Conservation (phyloP, 2,797 vertebrate genomes). For the Microcaecilia unicolor region DNA sequence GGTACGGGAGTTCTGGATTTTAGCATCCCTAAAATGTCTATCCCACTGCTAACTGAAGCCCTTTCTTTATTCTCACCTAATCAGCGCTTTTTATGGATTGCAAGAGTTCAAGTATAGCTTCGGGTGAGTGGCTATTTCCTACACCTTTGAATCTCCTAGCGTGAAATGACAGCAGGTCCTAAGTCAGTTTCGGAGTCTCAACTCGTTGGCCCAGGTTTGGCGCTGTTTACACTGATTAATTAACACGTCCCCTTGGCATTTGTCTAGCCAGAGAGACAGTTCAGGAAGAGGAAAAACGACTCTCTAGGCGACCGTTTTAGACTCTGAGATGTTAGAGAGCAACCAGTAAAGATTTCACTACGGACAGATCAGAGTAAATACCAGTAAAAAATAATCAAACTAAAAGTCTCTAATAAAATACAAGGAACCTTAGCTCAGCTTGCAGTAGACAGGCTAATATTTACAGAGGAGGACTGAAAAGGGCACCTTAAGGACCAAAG, state of each 20-base stretch:
- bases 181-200: not conserved
- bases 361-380: conserved; percentile 34
- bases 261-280: conserved; percentile 1
- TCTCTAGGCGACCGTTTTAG: not conserved
- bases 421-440: conserved; percentile 9
- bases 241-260: conserved; percentile 18
- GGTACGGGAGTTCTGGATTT: no score
- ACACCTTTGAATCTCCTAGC: not conserved
- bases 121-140: not conserved
- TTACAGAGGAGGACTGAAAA: conserved; percentile 16
- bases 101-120: no score
- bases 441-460: conserved; percentile 28
- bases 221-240: conserved; percentile 19
- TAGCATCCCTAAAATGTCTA: no score
- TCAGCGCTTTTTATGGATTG: no score
- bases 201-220: conserved; percentile 2
- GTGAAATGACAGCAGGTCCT: not conserved
- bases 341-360: conserved; percentile 2
- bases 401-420: conserved; percentile 27
- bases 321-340: not conserved
- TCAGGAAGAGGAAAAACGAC: not conserved
- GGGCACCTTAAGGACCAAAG: conserved; percentile 8
- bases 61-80: no score
- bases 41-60: no score
- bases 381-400: conserved; percentile 14